A percentile compares a stretch with the other conserved stretches of the same genome.
Evolutionary conservation across 2,113 vertebrate species (phyloP).

Genomic region (Camelus bactrianus): DNA sequence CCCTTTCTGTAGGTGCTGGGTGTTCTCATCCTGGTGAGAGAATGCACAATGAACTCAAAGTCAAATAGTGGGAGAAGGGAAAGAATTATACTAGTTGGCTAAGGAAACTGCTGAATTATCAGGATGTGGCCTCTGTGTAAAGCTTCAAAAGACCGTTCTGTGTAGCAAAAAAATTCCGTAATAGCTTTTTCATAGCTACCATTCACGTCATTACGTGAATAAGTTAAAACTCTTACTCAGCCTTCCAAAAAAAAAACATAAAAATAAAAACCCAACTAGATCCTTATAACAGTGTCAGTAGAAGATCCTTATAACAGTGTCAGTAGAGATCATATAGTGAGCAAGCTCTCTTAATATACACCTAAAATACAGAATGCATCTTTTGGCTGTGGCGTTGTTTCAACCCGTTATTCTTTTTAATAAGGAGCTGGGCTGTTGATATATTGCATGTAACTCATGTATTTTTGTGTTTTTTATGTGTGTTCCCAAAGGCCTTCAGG

Average conservation of each 20-base stretch:
- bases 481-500: conserved; percentile 50
- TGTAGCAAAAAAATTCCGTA: background rate
- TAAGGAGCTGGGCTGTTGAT: background rate
- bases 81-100: background rate
- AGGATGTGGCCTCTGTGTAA: background rate
- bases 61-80: background rate
- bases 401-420: conserved; percentile 51
- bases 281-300: background rate
- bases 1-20: background rate
- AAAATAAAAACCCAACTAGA: background rate
- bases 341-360: background rate
- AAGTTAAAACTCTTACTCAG: background rate
- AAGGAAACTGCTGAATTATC: background rate
- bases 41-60: background rate
- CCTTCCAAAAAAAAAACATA: background rate
- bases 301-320: background rate
- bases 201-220: background rate
- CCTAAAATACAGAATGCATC: background rate
- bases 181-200: background rate
- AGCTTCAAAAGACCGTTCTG: background rate
- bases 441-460: conserved; percentile 66
- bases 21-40: background rate
- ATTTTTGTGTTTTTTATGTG: conserved; percentile 53
- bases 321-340: background rate
- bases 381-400: background rate